A percentile compares a stretch with the other conserved stretches of the same genome.
Conservation (phyloP, 2,888 invertebrate species). For the Choreutis nemorana region DNA sequence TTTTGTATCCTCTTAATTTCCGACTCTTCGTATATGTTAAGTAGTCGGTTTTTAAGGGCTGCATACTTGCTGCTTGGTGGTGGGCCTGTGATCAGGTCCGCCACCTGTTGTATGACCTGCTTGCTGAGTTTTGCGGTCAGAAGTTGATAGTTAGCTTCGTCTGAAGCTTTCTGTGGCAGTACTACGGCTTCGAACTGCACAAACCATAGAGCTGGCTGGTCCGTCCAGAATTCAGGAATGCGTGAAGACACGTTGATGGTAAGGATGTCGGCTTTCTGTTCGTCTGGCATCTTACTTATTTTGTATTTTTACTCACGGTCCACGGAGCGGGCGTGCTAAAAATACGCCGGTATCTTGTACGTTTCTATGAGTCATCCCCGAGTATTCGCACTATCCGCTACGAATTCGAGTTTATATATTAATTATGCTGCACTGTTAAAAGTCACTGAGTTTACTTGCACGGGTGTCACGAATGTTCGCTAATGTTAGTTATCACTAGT, state of each 20-base stretch:
- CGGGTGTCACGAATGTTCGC: no score
- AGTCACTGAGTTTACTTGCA: no score
- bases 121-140: slow-evolving; percentile 1
- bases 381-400: no score
- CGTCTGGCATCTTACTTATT: no score
- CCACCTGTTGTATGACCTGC: not conserved
- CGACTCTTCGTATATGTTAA: slow-evolving; percentile 1
- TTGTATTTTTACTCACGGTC: no score
- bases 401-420: no score
- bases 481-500: no score
- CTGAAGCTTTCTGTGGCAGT: not conserved
- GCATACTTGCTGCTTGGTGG: not conserved
- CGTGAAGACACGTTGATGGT: slow-evolving; percentile 1
- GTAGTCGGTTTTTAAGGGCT: slow-evolving; percentile 2
- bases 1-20: slow-evolving; percentile 1
- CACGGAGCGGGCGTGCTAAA: no score
- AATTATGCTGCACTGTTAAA: no score
- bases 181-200: slow-evolving; percentile 3
- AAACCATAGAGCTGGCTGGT: slow-evolving; percentile 11
- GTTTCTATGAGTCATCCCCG: no score
- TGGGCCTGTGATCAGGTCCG: not conserved
- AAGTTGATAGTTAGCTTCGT: not conserved
- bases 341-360: no score
- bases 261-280: no score
- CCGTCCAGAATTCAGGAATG: slow-evolving; percentile 8